These are phyloP conservation scores for Ceramica pisi DNA, from an alignment of 2,888 invertebrate species.

Conservation along the genomic window DNA sequence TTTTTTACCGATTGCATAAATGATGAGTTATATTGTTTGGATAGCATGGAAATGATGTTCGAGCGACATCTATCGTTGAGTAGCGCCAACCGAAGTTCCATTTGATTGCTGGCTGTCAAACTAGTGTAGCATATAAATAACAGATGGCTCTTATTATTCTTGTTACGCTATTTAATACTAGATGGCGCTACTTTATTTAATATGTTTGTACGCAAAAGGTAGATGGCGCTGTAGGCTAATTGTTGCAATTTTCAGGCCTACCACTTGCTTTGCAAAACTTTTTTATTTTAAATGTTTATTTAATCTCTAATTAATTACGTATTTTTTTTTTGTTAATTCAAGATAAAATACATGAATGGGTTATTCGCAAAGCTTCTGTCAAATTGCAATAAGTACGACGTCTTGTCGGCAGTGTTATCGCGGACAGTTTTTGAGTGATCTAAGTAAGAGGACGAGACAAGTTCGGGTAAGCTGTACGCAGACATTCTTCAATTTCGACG, in stretches of 20 bases:
- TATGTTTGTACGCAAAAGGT: not conserved
- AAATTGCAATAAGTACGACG: too few species aligned
- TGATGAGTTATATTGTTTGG: not conserved
- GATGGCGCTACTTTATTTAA: constrained; percentile 70
- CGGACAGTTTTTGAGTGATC: too few species aligned
- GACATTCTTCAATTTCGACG: too few species aligned
- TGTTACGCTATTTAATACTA: constrained; percentile 48
- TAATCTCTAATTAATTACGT: too few species aligned
- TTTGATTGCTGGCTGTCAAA: not conserved
- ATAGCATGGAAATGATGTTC: not conserved
- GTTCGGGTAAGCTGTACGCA: not conserved
- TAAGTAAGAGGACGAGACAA: not conserved
- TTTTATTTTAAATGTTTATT: too few species aligned
- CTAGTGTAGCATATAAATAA: constrained; percentile 18
- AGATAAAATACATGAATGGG: too few species aligned
- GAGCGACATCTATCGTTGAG: constrained; percentile 43
- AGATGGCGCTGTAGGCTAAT: constrained; percentile 35
- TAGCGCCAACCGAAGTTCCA: constrained; percentile 19
- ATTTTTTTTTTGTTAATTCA: too few species aligned
- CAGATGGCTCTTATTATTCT: constrained; percentile 70
- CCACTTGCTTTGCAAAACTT: too few species aligned
- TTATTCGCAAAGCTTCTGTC: too few species aligned
- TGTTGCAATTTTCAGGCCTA: not conserved
- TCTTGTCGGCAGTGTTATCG: too few species aligned
- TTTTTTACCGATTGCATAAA: not conserved